These are phyloP conservation scores for Pocillopora verrucosa DNA, from an alignment of 64 coral and sea anemone species.

Conservation along the genomic window DNA sequence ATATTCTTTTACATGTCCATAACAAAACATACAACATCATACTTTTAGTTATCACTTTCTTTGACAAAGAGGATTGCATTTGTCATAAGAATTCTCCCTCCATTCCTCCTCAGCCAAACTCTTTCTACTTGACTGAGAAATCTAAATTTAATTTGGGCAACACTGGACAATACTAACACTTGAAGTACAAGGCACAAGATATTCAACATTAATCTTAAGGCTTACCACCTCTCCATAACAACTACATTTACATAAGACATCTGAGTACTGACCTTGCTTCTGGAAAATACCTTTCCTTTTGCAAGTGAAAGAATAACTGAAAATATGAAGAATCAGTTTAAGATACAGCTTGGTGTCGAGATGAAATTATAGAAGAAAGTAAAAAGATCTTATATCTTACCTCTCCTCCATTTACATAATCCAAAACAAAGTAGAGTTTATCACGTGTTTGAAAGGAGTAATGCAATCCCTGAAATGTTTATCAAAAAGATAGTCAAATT, in stretches of 20 bases:
- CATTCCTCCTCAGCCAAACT: too few relatives aligned
- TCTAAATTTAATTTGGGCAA: too few relatives aligned
- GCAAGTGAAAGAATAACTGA: conserved; percentile 97
- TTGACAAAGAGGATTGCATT: too few relatives aligned
- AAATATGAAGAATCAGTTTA: conserved; percentile 9
- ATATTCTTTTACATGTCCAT: too few relatives aligned
- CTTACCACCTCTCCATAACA: background rate
- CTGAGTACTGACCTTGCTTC: conserved; percentile 78
- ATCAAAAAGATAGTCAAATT: background rate
- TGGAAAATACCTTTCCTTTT: conserved; percentile 98
- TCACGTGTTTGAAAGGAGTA: conserved; percentile 97
- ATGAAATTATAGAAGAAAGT: background rate
- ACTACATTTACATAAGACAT: background rate
- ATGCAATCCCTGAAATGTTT: conserved; percentile 76
- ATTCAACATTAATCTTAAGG: background rate
- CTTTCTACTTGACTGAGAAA: too few relatives aligned
- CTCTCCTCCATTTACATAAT: conserved; percentile 99
- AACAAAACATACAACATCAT: too few relatives aligned
- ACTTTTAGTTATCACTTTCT: too few relatives aligned
- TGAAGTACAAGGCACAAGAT: too few relatives aligned
- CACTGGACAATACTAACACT: too few relatives aligned
- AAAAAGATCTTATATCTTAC: background rate
- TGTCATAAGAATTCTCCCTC: too few relatives aligned
- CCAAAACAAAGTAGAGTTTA: conserved; percentile 99
- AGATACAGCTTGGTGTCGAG: background rate